These are phyloP conservation scores for Ploceus nigricollis DNA, from an alignment of 2,113 vertebrate genomes.

Conservation along the genomic window DNA sequence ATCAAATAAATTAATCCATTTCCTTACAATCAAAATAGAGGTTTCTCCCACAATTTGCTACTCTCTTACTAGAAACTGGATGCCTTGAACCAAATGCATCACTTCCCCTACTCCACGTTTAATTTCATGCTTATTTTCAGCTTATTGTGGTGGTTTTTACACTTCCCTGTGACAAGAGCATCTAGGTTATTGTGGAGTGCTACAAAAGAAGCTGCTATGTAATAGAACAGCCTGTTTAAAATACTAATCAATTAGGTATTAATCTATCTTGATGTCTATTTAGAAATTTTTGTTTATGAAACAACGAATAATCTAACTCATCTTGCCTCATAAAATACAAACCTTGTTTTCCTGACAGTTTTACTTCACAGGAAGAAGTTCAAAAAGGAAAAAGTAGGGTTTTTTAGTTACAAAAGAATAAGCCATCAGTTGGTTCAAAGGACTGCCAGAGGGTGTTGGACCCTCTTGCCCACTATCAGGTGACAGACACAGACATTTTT, in stretches of 20 bases:
- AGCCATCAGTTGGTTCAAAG: constrained; percentile 3
- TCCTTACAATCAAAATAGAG: not conserved
- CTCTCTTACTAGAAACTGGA: not conserved
- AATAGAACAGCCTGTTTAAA: not conserved
- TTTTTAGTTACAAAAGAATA: not conserved
- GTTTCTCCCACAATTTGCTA: not conserved
- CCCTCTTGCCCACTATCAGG: constrained; percentile 22
- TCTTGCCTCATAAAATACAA: not conserved
- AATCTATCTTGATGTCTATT: not conserved
- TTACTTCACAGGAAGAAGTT: not conserved
- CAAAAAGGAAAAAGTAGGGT: not conserved
- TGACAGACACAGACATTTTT: constrained; percentile 25
- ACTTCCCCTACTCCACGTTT: not conserved
- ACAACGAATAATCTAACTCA: not conserved
- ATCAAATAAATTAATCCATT: not conserved
- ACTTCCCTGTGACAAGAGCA: not conserved
- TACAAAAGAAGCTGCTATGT: not conserved
- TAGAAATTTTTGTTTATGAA: not conserved
- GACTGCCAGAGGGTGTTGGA: not conserved
- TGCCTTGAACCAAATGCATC: not conserved
- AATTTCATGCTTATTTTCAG: not conserved
- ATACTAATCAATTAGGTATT: not conserved
- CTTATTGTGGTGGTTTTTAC: not conserved
- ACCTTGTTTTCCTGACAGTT: not conserved
- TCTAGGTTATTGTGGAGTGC: not conserved